phyloP scores from a whole-genome alignment of 2,888 invertebrate species.

The Physocephala rufipes region DNA sequence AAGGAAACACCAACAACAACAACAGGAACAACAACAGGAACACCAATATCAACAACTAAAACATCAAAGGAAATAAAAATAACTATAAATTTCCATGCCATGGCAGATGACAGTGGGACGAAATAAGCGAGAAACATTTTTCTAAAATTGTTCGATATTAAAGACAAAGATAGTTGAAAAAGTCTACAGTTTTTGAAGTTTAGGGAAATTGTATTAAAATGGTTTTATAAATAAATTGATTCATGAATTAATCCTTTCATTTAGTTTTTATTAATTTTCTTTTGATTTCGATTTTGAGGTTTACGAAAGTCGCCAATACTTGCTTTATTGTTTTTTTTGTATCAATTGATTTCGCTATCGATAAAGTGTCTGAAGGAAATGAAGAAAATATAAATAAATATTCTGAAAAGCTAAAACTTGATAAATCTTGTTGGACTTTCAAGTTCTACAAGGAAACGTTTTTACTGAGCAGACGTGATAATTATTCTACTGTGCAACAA shows the following conservation, averaged over 20 bases:
- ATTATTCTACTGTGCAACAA: slow-evolving; percentile 22
- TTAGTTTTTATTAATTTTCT: no score
- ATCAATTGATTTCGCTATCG: no score
- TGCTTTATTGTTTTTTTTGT: no score
- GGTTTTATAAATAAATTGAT: neutral
- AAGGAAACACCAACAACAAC: no score
- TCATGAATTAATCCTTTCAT: no score
- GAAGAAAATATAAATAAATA: no score
- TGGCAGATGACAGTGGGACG: slow-evolving; percentile 13
- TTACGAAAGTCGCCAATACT: no score
- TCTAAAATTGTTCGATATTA: neutral
- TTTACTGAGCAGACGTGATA: slow-evolving; percentile 29
- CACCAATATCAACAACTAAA: slow-evolving; percentile 39
- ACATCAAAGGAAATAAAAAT: slow-evolving; percentile 63
- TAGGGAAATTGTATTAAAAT: neutral
- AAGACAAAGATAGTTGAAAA: neutral
- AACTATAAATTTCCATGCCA: slow-evolving; percentile 57
- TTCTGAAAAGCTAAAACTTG: no score
- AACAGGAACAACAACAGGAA: slow-evolving; percentile 41
- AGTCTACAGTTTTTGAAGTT: neutral
- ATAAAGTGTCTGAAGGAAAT: no score
- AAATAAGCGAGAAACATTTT: neutral
- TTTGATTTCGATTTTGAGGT: no score
- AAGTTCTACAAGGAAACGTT: no score
- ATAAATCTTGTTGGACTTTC: no score